These are phyloP conservation scores for Ranitomeya variabilis DNA, from an alignment of 2,113 vertebrate species.

Conservation along the genomic window DNA sequence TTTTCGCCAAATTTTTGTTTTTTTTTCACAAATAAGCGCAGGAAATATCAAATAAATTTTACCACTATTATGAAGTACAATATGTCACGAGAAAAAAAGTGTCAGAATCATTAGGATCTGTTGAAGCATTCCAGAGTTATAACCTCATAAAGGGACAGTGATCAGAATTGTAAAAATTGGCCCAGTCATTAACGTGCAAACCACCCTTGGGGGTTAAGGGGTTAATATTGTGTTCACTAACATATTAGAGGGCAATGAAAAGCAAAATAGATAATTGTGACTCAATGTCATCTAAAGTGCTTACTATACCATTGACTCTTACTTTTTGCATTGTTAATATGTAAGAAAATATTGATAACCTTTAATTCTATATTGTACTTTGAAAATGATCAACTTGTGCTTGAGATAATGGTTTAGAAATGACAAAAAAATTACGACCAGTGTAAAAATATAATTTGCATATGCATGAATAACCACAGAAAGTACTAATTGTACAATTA, in stretches of 20 bases:
- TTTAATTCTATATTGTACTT: conserved; percentile 37
- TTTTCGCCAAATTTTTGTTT: too few relatives aligned
- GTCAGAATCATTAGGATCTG: too few relatives aligned
- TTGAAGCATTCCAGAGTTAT: too few relatives aligned
- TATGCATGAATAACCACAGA: conserved; percentile 59
- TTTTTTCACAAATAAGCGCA: too few relatives aligned
- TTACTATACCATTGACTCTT: not conserved
- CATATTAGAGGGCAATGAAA: not conserved
- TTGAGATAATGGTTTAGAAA: conserved; percentile 44
- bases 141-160: too few relatives aligned
- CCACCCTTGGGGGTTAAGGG: too few relatives aligned
- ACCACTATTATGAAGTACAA: too few relatives aligned
- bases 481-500: conserved; percentile 57
- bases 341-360: conserved; percentile 2
- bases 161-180: too few relatives aligned
- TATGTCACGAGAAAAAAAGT: too few relatives aligned
- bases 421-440: conserved; percentile 45
- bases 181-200: too few relatives aligned
- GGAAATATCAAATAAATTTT: too few relatives aligned
- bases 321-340: not conserved
- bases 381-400: conserved; percentile 25
- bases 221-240: not conserved
- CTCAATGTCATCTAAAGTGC: not conserved
- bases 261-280: not conserved
- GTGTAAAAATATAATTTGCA: conserved; percentile 56